Evolutionary conservation across 1,140 invertebrate species (phyloP).

Genomic region (Parapsyche elsis): DNA sequence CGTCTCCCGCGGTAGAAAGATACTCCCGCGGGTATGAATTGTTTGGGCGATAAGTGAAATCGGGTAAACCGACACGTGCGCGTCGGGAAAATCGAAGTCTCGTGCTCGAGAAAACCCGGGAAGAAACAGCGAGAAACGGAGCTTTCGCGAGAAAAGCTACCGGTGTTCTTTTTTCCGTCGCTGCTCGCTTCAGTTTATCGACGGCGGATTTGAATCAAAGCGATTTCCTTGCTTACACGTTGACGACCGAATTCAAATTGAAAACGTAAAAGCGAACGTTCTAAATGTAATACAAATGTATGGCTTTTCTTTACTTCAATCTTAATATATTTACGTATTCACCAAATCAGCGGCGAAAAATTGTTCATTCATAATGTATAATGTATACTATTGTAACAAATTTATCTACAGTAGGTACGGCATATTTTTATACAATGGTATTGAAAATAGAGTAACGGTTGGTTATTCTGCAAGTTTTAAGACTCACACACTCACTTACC

Average conservation of each 20-base stretch:
- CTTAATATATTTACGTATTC: no score
- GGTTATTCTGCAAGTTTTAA: no score
- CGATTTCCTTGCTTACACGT: constrained; percentile 4
- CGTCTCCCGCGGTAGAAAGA: background rate
- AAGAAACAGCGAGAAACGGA: background rate
- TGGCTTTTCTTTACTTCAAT: no score
- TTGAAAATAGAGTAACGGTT: no score
- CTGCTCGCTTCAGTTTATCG: constrained; percentile 17
- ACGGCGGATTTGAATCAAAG: constrained; percentile 2
- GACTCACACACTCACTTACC: no score
- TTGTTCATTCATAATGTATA: no score
- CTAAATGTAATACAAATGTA: no score
- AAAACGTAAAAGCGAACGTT: background rate
- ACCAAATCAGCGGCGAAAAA: no score
- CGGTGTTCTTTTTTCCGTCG: background rate
- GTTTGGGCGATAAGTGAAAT: constrained; percentile 20
- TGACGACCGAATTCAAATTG: background rate
- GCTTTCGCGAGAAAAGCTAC: background rate
- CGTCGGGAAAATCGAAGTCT: background rate
- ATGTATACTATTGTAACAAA: no score
- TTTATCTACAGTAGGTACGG: no score
- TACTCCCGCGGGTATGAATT: background rate
- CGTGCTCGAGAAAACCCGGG: background rate
- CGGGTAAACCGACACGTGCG: constrained; percentile 21
- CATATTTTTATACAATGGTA: no score